phyloP scores from a whole-genome alignment of 2,113 vertebrate genomes.

The Picathartes gymnocephalus region DNA sequence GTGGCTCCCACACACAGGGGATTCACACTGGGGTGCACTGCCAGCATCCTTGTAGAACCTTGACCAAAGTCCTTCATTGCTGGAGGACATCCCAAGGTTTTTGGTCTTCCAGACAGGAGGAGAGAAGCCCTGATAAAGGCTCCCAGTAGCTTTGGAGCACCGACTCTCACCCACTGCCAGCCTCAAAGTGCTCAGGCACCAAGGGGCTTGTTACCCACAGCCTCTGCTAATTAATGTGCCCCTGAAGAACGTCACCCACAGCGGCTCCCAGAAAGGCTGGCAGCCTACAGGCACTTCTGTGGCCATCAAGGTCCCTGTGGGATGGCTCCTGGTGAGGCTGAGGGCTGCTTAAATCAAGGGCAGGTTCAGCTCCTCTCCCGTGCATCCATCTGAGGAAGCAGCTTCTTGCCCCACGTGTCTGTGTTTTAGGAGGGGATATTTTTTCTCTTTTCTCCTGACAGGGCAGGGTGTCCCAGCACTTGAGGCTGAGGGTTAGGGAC shows the following conservation, averaged over 20 bases:
- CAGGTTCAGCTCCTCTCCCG: not conserved
- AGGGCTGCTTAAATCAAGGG: not conserved
- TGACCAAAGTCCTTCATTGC: not conserved
- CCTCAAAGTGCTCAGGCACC: not conserved
- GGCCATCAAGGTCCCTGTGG: not conserved
- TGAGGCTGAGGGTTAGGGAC: not conserved
- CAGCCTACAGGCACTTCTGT: not conserved
- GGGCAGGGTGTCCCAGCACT: not conserved
- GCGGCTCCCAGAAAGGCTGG: not conserved
- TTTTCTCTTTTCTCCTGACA: not conserved
- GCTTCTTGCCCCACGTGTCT: not conserved
- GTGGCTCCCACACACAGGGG: rapidly evolving
- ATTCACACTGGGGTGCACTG: rapidly evolving
- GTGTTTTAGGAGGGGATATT: not conserved
- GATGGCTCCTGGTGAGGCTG: not conserved
- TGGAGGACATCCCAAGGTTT: not conserved
- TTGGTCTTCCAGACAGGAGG: not conserved
- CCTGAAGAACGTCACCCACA: not conserved
- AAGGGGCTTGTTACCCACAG: not conserved
- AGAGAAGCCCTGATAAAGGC: not conserved
- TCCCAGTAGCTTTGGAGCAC: not conserved
- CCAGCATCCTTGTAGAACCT: not conserved
- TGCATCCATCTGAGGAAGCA: not conserved
- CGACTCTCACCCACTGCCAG: not conserved
- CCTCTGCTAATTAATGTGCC: not conserved